These are phyloP conservation scores for Micromesistius poutassou DNA, from an alignment of 2,797 vertebrate genomes.

Conservation along the genomic window DNA sequence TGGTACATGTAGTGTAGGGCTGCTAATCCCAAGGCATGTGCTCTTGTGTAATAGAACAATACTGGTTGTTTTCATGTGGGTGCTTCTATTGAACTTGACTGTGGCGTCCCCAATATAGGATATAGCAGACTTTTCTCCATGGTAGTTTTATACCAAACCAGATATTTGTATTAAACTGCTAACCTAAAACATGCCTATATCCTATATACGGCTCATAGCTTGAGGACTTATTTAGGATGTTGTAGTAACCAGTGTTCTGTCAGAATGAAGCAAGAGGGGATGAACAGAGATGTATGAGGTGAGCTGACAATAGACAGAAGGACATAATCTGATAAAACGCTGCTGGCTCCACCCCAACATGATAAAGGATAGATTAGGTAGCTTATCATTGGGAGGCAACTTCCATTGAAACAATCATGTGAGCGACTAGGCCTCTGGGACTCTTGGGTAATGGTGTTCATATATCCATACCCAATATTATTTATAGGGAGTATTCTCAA, in stretches of 20 bases:
- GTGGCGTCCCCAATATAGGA: slow-evolving; percentile 6
- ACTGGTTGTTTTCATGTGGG: slow-evolving; percentile 32
- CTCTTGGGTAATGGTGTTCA: neutral
- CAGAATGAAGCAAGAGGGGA: slow-evolving; percentile 49
- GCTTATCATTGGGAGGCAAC: slow-evolving; percentile 41
- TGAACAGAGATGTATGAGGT: slow-evolving; percentile 48
- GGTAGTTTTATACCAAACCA: neutral
- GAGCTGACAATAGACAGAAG: slow-evolving; percentile 56
- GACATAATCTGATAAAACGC: slow-evolving; percentile 42
- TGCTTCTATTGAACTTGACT: slow-evolving; percentile 14
- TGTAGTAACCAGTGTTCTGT: slow-evolving; percentile 63
- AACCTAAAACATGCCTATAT: neutral
- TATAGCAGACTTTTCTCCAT: neutral
- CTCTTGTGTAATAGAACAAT: slow-evolving; percentile 59
- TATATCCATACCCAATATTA: neutral
- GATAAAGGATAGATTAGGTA: slow-evolving; percentile 18
- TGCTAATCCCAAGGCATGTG: slow-evolving; percentile 71
- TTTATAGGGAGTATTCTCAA: neutral
- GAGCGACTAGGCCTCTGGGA: slow-evolving; percentile 10
- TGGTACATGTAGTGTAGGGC: slow-evolving; percentile 52
- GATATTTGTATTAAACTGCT: neutral
- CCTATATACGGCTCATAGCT: slow-evolving; percentile 44
- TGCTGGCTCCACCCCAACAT: slow-evolving; percentile 11
- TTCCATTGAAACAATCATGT: slow-evolving; percentile 30
- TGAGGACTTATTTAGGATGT: slow-evolving; percentile 47